These are phyloP conservation scores for Polymixis lichenea DNA, from an alignment of 2,888 invertebrate genomes.

Conservation along the genomic window DNA sequence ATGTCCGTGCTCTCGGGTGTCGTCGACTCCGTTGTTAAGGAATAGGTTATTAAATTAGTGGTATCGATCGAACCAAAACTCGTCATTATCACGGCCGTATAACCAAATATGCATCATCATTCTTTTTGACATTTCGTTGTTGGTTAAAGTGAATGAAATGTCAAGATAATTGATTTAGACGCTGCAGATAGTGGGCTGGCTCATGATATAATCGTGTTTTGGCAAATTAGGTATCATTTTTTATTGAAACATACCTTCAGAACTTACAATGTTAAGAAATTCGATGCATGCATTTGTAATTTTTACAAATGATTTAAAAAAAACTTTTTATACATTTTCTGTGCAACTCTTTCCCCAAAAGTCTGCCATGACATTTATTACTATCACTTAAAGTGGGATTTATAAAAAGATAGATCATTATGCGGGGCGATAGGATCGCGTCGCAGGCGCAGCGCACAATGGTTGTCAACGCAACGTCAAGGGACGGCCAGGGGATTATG, in stretches of 20 bases:
- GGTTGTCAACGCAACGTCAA: conserved; percentile 82
- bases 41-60: conserved; percentile 89
- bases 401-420: conserved; percentile 69
- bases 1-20: conserved; percentile 86
- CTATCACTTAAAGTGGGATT: conserved; percentile 54
- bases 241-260: conserved; percentile 26
- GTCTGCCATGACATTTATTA: conserved; percentile 52
- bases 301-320: not conserved
- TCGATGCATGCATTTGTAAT: not conserved
- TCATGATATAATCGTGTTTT: conserved; percentile 44
- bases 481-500: conserved; percentile 68
- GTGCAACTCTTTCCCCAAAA: conserved; percentile 46
- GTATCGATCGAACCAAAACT: conserved; percentile 80
- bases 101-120: conserved; percentile 71
- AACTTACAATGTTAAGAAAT: not conserved
- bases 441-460: conserved; percentile 76
- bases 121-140: conserved; percentile 72
- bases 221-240: conserved; percentile 54
- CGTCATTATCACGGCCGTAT: conserved; percentile 77
- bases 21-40: conserved; percentile 83
- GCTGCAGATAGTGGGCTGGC: conserved; percentile 45
- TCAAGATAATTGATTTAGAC: conserved; percentile 67
- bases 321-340: not conserved
- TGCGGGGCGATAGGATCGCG: conserved; percentile 69
- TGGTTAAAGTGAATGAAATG: conserved; percentile 72